Base-by-base conservation (phyloP, 2,113 vertebrate genomes). In the Polyodon spathula region DNA sequence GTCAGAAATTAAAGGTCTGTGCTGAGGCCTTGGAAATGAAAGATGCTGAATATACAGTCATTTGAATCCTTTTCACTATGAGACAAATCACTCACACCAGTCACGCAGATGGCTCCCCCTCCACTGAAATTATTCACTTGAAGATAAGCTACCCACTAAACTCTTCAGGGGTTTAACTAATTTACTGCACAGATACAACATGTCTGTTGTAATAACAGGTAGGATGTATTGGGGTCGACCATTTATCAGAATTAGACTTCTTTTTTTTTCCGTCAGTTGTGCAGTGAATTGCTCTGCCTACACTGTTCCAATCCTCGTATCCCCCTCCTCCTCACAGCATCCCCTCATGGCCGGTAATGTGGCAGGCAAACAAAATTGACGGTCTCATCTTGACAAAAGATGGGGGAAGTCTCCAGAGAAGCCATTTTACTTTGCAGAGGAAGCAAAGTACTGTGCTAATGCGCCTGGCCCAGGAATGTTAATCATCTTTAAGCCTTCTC, bases 351-450 rank as follows among this genome's bases (percentile, higher is more conserved):
- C 88, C 86, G 77, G 72, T 93, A 93, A 96, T 92, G 90, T 92
- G 91, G 89, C 93, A 93, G 88, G 88, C 89, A 93, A 92, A 93
- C 88, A 90, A 94, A 95, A 94, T 90, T 93, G 90, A 93, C 89
- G 86, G 89, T 89, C 92, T 94, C 91, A 87, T 93, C 88, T 92
- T 89, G 86, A 93, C 90, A 89, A 91, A 89, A 78, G 74, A 90
- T 80, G 90, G 90, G 89, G 86, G 39, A 73, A 87, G 85, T 92
- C 89, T 90, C 92, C 60, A 58, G 89, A 93, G 95, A 86, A 89
- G 81, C 85, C 82, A 84, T 91, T 91, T 89, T 89, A 87, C 86
- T 89, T 88, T 91, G 89, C 87, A 90, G 84, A 92, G 88, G 89
- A 93, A 90, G 86, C 68, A 84, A 89, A 82, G 86, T 78, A 87